Conservation (phyloP, 2,888 invertebrate species). For the Lordiphosa andalusiaca region DNA sequence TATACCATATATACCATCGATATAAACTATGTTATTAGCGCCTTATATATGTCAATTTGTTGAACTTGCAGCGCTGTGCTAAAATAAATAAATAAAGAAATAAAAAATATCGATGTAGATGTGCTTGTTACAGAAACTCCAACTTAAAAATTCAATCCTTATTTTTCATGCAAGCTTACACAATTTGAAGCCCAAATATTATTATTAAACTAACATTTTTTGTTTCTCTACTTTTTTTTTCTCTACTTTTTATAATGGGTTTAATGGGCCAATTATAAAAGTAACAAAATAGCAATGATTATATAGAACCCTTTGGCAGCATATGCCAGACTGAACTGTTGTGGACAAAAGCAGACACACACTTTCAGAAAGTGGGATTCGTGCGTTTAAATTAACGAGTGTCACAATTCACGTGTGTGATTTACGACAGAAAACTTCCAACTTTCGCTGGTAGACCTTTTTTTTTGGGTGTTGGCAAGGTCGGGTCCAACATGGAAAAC, state of each 20-base stretch:
- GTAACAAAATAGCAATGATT: conserved; percentile 16
- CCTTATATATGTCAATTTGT: too few species aligned
- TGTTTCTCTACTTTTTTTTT: background rate
- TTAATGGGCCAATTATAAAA: conserved; percentile 27
- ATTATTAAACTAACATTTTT: too few species aligned
- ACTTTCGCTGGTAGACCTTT: conserved; percentile 31
- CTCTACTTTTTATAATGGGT: background rate
- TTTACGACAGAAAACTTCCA: conserved; percentile 40
- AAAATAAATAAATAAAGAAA: too few species aligned
- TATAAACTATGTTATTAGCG: too few species aligned
- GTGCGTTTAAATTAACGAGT: conserved; percentile 40
- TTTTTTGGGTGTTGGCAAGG: conserved; percentile 24
- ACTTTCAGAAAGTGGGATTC: conserved; percentile 20
- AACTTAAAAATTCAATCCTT: too few species aligned
- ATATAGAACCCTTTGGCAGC: conserved; percentile 9
- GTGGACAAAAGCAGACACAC: too few species aligned
- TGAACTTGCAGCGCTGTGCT: too few species aligned
- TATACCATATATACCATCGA: too few species aligned
- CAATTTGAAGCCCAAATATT: too few species aligned
- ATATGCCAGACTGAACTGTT: background rate
- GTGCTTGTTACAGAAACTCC: too few species aligned
- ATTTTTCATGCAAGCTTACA: too few species aligned
- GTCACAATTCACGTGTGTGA: conserved; percentile 44
- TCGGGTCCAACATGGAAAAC: conserved; percentile 35
- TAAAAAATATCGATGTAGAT: too few species aligned